Evolutionary conservation across 64 coral and sea anemone species (phyloP).

Genomic region (Hydrozoanthus tunicans): DNA sequence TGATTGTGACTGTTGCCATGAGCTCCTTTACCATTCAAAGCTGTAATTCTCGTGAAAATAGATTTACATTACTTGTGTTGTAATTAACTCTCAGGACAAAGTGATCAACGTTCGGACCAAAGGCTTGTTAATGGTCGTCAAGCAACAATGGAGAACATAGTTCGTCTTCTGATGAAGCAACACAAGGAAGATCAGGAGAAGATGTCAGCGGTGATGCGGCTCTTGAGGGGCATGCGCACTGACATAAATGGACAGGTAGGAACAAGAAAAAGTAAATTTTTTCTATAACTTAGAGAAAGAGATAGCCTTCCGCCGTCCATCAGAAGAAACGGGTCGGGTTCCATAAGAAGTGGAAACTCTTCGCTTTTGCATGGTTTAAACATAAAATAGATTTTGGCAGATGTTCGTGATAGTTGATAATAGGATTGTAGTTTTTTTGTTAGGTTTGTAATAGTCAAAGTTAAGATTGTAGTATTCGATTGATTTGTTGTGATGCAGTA

Average conservation of each 20-base stretch:
- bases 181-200: constrained; percentile 23
- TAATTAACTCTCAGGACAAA: not conserved
- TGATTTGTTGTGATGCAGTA: too few relatives aligned
- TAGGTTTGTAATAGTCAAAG: too few relatives aligned
- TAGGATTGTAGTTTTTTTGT: too few relatives aligned
- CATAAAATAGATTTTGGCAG: too few relatives aligned
- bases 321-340: not conserved
- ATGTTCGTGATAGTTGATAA: too few relatives aligned
- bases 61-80: not conserved
- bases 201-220: not conserved
- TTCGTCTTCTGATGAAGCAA: constrained; percentile 14
- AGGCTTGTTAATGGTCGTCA: constrained; percentile 1
- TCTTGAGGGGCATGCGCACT: constrained; percentile 8
- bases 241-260: constrained; percentile 47
- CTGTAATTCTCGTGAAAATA: too few relatives aligned
- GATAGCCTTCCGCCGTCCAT: not conserved
- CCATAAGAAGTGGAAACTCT: too few relatives aligned
- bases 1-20: too few relatives aligned
- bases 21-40: too few relatives aligned
- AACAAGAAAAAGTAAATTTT: not conserved
- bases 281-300: not conserved
- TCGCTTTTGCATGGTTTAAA: too few relatives aligned
- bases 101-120: not conserved
- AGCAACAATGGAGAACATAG: constrained; percentile 28
- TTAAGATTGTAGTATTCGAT: too few relatives aligned